Conservation (phyloP, 2,888 invertebrate genomes). For the Dastarcus helophoroides region DNA sequence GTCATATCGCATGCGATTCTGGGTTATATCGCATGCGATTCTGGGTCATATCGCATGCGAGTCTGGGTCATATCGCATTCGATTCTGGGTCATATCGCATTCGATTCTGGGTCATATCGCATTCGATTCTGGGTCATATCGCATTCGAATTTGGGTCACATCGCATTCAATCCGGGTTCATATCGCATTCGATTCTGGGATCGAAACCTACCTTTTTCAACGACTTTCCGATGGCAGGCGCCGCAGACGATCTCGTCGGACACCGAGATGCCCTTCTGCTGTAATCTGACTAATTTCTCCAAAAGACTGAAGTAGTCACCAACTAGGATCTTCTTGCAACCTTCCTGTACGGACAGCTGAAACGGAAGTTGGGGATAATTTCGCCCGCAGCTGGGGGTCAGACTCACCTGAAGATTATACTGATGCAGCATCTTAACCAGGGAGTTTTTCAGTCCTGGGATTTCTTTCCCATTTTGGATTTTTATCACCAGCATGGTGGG, state of each 20-base stretch:
- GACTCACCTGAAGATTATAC: constrained; percentile 71
- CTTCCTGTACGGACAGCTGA: constrained; percentile 76
- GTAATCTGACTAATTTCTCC: constrained; percentile 64
- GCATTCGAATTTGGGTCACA: too few species aligned
- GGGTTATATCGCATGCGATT: too few species aligned
- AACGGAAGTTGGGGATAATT: constrained; percentile 18
- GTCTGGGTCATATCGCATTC: too few species aligned
- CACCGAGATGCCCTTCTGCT: constrained; percentile 66
- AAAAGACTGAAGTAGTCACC: constrained; percentile 83
- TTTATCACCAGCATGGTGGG: constrained; percentile 71
- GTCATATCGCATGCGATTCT: too few species aligned
- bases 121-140: too few species aligned
- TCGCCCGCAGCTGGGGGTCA: not conserved
- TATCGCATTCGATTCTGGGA: too few species aligned
- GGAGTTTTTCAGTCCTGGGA: constrained; percentile 81
- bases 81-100: too few species aligned
- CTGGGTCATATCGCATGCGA: too few species aligned
- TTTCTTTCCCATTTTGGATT: constrained; percentile 73
- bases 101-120: too few species aligned
- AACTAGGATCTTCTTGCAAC: constrained; percentile 81
- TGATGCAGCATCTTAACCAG: constrained; percentile 92
- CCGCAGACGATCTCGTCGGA: constrained; percentile 68
- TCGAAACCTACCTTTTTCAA: constrained; percentile 53
- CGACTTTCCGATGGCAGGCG: constrained; percentile 64
- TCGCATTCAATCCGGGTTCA: too few species aligned